These are phyloP conservation scores for Prochilodus magdalenae DNA, from an alignment of 2,113 vertebrate genomes.

Conservation along the genomic window DNA sequence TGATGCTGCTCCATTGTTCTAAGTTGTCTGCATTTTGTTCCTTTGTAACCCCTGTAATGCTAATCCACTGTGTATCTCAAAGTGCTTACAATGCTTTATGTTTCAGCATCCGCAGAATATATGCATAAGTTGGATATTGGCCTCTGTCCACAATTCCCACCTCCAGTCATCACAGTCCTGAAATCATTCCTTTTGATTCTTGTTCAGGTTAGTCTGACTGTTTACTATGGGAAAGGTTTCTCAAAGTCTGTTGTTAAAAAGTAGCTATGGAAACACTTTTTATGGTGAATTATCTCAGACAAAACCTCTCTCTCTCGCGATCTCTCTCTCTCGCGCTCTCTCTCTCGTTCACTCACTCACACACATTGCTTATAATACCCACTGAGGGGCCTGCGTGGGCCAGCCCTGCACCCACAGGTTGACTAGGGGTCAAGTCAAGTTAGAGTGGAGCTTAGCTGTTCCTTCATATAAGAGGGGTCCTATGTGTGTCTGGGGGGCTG, in stretches of 20 bases:
- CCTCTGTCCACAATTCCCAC: too few relatives aligned
- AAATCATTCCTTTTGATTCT: background rate
- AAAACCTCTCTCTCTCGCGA: slow-evolving; percentile 3
- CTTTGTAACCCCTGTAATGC: too few relatives aligned
- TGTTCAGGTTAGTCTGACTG: background rate
- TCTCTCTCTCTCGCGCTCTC: slow-evolving; percentile 9
- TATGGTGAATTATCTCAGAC: slow-evolving; percentile 24
- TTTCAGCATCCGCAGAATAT: too few relatives aligned
- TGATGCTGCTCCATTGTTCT: too few relatives aligned
- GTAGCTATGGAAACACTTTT: slow-evolving; percentile 47
- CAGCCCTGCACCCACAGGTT: slow-evolving; percentile 24
- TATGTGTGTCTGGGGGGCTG: background rate
- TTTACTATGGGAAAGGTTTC: background rate
- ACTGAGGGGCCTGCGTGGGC: slow-evolving; percentile 9
- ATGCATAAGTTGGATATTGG: too few relatives aligned
- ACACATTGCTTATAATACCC: slow-evolving; percentile 3
- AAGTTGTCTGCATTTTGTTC: too few relatives aligned
- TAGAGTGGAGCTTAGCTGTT: background rate
- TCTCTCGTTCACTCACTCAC: slow-evolving; percentile 19
- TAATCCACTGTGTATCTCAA: background rate
- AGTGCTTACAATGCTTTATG: too few relatives aligned
- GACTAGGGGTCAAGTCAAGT: slow-evolving; percentile 7
- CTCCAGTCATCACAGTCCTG: background rate
- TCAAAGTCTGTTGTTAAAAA: slow-evolving; percentile 8
- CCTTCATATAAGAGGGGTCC: slow-evolving; percentile 14